Percentiles rank a stretch among this genome's conserved stretches.
These are phyloP conservation scores for Isotomurus palustris DNA, from an alignment of 2,888 invertebrate species.

Conservation along the genomic window DNA sequence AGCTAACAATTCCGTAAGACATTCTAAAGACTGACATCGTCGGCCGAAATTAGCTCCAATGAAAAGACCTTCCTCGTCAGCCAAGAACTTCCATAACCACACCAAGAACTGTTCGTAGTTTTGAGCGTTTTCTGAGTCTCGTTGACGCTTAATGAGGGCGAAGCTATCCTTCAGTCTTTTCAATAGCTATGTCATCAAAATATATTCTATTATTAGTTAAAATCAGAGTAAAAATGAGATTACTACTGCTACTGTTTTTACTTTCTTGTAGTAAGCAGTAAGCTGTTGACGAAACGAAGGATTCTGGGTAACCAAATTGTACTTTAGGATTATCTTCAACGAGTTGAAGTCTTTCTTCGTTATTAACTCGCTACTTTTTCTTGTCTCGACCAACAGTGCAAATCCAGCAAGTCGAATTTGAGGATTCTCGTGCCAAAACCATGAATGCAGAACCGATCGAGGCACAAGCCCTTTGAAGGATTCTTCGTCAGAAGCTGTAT, in stretches of 20 bases:
- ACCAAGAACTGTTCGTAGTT: conserved; percentile 54
- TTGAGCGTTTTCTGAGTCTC: conserved; percentile 29
- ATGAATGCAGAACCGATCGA: conserved; percentile 28
- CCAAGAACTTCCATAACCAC: conserved; percentile 55
- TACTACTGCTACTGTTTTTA: conserved; percentile 48
- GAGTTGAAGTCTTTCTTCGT: conserved; percentile 60
- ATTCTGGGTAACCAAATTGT: conserved; percentile 65
- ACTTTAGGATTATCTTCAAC: conserved; percentile 60
- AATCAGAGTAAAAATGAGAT: conserved; percentile 21
- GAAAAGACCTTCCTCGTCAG: conserved; percentile 55
- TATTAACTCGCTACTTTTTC: conserved; percentile 66
- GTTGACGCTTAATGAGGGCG: conserved; percentile 28
- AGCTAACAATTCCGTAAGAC: conserved; percentile 35
- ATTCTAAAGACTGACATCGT: conserved; percentile 58
- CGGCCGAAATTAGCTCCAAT: conserved; percentile 62
- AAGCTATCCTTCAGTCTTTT: conserved; percentile 55
- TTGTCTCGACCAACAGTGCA: conserved; percentile 65
- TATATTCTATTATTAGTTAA: conserved; percentile 9
- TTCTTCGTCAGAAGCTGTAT: conserved; percentile 12
- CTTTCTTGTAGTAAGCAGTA: conserved; percentile 67
- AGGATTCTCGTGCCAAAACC: conserved; percentile 36
- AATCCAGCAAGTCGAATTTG: conserved; percentile 66
- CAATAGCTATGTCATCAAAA: conserved; percentile 49
- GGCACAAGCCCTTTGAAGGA: conserved; percentile 40
- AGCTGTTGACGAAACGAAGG: conserved; percentile 66